Conservation (phyloP, 2,888 invertebrate species). For the Lochmaea capreae region DNA sequence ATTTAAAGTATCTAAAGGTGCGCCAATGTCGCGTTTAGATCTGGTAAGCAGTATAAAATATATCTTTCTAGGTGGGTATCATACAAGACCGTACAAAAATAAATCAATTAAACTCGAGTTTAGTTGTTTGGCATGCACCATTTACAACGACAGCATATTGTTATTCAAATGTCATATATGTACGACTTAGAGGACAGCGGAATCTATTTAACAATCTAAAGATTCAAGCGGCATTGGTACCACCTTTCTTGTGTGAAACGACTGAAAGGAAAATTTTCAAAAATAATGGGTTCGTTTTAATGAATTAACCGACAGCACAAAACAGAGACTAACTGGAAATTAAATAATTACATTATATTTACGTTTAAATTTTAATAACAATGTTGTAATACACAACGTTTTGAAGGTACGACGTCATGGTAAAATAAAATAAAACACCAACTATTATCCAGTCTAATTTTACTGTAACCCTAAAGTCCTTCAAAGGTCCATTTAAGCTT, state of each 20-base stretch:
- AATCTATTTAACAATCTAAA: slow-evolving; percentile 34
- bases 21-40: slow-evolving; percentile 33
- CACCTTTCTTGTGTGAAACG: slow-evolving; percentile 20
- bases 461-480: slow-evolving; percentile 15
- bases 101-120: slow-evolving; percentile 36
- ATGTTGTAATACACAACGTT: background rate
- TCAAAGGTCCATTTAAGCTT: slow-evolving; percentile 15
- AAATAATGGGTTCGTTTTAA: slow-evolving; percentile 10
- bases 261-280: slow-evolving; percentile 10
- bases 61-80: slow-evolving; percentile 30
- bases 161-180: slow-evolving; percentile 38
- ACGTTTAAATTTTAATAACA: background rate
- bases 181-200: slow-evolving; percentile 24
- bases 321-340: background rate
- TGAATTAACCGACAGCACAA: slow-evolving; percentile 2
- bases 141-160: slow-evolving; percentile 37
- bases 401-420: background rate
- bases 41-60: slow-evolving; percentile 28
- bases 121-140: slow-evolving; percentile 35
- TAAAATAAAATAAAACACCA: background rate
- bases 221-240: slow-evolving; percentile 22
- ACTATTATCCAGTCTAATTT: slow-evolving; percentile 14
- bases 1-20: slow-evolving; percentile 16
- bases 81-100: slow-evolving; percentile 30
- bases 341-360: background rate